Evolutionary conservation across 2,888 invertebrate genomes (phyloP), one percentile per base, ranked within the genome.

Genomic region (Argyresthia albistria): DNA sequence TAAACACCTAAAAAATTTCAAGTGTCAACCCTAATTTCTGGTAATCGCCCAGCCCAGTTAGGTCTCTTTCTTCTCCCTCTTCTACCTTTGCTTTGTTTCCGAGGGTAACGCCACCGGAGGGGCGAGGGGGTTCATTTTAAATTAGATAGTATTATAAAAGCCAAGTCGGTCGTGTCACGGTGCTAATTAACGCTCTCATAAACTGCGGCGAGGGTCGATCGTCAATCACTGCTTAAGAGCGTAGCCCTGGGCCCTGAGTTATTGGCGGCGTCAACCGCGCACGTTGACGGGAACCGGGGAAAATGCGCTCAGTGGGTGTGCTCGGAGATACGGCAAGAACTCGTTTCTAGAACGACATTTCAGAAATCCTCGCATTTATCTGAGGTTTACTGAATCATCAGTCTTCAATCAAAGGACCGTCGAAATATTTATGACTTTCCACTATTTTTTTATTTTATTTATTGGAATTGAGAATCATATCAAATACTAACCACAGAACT

Each of bases 151-250:
- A 39, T 51, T 51, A 50, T 54, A 52, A 54, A 54, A 70, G 70
- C 67, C 71, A 65, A 65, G 65, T 63, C 64, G 67, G 67, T 61
- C 67, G 68, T 71, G 74, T 72, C 73, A 72, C 65, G 61, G 43
- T 43, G 53, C 74, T 83, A 83, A 84, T 83, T 83, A 84, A 75
- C 67, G 65, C 64, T 66, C 76, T 80, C 81, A 73, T 83, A 79
- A 80, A 79, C 70, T 63, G 65, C 49, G 54, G 52, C 64, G 67
- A 72, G 73, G 73, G 72, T 66, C 69, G 61, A 65, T 69, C 78
- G 79, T 82, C 83, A 81, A 84, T 82, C 81, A 80, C 73, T 66
- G 64, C 68, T 66, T 66, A 69, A 71, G 71, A 68, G 70, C 68
- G 16, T 8, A 66, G 62, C 56, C 55, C 63, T 71, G 75, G 75